phyloP scores from a whole-genome alignment of 2,888 invertebrate species.

The Spodoptera exigua region DNA sequence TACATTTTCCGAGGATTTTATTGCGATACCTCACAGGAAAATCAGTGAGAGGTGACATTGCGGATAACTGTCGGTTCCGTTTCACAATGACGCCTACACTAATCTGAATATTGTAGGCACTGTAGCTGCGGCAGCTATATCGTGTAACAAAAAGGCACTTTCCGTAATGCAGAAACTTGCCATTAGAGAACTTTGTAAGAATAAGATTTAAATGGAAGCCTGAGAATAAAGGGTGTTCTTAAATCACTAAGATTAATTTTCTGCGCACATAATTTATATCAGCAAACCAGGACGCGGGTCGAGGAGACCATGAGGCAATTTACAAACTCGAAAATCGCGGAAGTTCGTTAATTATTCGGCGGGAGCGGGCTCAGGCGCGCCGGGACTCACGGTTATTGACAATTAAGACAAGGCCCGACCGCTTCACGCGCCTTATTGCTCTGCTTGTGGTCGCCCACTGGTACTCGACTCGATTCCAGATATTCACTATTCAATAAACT shows the following conservation, averaged over 20 bases:
- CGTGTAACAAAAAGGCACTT: constrained; percentile 34
- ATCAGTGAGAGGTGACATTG: constrained; percentile 49
- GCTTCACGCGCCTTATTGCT: constrained; percentile 81
- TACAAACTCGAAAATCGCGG: constrained; percentile 89
- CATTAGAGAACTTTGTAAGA: constrained; percentile 56
- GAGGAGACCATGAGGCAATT: constrained; percentile 88
- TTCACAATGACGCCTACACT: constrained; percentile 34
- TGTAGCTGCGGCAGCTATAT: constrained; percentile 6
- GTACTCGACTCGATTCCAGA: constrained; percentile 65
- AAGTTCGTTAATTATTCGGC: constrained; percentile 89
- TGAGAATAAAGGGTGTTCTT: constrained; percentile 79
- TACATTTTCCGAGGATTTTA: constrained; percentile 57
- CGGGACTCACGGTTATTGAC: constrained; percentile 87
- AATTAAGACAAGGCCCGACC: constrained; percentile 85
- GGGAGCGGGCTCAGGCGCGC: constrained; percentile 77
- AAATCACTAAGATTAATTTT: constrained; percentile 87
- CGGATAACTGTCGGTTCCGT: constrained; percentile 48
- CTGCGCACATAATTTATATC: constrained; percentile 86
- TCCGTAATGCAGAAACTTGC: constrained; percentile 47
- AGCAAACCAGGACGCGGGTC: constrained; percentile 84
- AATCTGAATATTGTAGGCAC: constrained; percentile 14
- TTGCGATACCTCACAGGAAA: constrained; percentile 51
- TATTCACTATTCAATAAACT: constrained; percentile 76
- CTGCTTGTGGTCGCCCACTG: constrained; percentile 70
- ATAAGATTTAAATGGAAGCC: constrained; percentile 66